Conservation (phyloP, 1,140 invertebrate species). For the Contarinia nasturtii region DNA sequence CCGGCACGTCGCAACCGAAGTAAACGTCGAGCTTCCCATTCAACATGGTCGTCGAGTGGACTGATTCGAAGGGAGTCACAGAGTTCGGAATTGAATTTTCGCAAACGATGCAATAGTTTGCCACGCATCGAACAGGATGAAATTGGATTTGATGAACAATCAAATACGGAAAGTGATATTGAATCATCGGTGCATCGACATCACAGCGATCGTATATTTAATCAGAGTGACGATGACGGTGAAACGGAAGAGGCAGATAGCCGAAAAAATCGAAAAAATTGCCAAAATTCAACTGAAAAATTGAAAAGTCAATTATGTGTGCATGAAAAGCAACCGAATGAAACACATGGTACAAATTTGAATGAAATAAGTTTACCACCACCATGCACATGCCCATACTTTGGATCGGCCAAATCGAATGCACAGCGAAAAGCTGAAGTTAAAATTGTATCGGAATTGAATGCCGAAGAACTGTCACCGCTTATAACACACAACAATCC, state of each 20-base stretch:
- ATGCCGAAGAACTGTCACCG: background rate
- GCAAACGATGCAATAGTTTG: background rate
- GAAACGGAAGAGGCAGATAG: slow-evolving; percentile 4
- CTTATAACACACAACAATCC: background rate
- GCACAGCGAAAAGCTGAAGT: slow-evolving; percentile 26
- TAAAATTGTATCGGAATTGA: slow-evolving; percentile 26
- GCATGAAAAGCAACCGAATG: background rate
- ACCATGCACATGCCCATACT: slow-evolving; percentile 59
- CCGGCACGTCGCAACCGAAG: background rate
- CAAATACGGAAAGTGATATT: background rate
- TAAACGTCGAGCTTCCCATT: slow-evolving; percentile 1
- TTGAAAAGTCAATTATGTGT: background rate
- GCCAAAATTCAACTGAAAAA: too few species aligned
- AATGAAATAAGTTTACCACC: slow-evolving; percentile 34
- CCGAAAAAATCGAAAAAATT: slow-evolving; percentile 2
- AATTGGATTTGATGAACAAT: background rate
- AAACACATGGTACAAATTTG: slow-evolving; percentile 15
- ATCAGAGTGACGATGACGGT: slow-evolving; percentile 11
- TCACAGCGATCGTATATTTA: background rate
- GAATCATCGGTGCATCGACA: background rate
- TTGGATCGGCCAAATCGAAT: slow-evolving; percentile 35
- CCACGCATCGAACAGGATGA: background rate
- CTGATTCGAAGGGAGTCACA: background rate
- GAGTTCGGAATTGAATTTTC: background rate
- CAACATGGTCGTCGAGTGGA: background rate